phyloP scores from a whole-genome alignment of 2,797 vertebrate genomes.

The Phyllotis vaccarum region DNA sequence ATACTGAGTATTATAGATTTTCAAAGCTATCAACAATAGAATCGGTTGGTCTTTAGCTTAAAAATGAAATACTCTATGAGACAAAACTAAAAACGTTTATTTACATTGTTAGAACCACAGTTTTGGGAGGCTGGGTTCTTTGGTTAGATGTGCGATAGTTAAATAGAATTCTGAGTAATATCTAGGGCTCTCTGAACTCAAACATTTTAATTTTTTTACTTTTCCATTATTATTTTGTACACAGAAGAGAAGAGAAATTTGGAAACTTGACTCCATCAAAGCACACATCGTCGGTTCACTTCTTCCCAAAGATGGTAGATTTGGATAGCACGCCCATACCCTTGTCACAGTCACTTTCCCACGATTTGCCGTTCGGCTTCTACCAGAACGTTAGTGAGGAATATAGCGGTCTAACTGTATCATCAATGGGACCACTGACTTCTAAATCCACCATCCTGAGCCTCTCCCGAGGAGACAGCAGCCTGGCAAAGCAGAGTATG shows the following conservation, averaged over 20 bases:
- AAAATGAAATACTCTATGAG: background rate
- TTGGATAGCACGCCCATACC: background rate
- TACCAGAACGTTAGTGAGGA: background rate
- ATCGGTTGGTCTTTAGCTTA: slow-evolving; percentile 29
- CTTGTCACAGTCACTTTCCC: accelerated
- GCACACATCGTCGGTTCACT: background rate
- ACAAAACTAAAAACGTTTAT: background rate
- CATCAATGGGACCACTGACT: background rate
- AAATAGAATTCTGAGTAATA: background rate
- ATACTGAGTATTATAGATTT: slow-evolving; percentile 16
- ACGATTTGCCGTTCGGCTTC: background rate
- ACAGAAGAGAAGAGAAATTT: slow-evolving; percentile 42
- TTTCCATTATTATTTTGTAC: slow-evolving; percentile 23
- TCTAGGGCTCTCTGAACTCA: background rate
- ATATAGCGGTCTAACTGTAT: background rate
- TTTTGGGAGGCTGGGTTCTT: background rate
- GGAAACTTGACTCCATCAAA: accelerated
- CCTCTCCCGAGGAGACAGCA: background rate
- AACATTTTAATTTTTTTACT: slow-evolving; percentile 25
- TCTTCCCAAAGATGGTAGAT: background rate
- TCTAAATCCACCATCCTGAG: background rate
- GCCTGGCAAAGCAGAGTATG: slow-evolving; percentile 15
- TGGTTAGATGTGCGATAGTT: background rate
- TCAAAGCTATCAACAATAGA: background rate
- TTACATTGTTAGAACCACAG: background rate